Evolutionary conservation across 2,888 invertebrate genomes (phyloP).

Genomic region (Nymphalis polychloros): DNA sequence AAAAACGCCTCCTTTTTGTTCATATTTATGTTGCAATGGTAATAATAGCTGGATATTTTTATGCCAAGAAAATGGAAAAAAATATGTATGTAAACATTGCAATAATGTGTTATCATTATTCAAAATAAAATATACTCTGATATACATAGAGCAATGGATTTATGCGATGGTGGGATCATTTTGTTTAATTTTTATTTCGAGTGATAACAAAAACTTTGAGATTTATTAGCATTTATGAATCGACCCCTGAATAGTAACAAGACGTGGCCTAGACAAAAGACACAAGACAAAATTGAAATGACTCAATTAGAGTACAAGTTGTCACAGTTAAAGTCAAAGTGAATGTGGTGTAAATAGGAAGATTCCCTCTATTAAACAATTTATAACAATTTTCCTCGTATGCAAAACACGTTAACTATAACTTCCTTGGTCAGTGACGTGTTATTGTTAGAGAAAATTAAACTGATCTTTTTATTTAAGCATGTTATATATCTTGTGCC

Average conservation of each 20-base stretch:
- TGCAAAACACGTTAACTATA: not conserved
- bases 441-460: not conserved
- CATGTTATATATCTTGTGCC: too few species aligned
- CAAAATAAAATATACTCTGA: not conserved
- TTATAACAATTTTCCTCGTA: constrained; percentile 8
- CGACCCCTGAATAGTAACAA: not conserved
- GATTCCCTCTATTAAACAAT: constrained; percentile 3
- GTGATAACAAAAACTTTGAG: not conserved
- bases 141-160: not conserved
- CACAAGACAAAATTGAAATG: not conserved
- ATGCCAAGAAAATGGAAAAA: too few species aligned
- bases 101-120: too few species aligned
- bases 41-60: too few species aligned
- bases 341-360: constrained; percentile 1
- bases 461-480: too few species aligned
- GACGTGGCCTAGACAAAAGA: not conserved
- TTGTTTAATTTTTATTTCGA: not conserved
- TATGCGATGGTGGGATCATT: too few species aligned
- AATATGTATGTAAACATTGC: too few species aligned
- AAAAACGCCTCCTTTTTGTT: too few species aligned
- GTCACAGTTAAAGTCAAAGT: constrained; percentile 1
- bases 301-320: not conserved
- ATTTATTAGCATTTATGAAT: not conserved
- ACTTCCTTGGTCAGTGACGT: not conserved
- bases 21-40: too few species aligned